Evolutionary conservation across 2,888 invertebrate species (phyloP), one percentile per base, ranked within the genome.

Genomic region (Drepana falcataria): DNA sequence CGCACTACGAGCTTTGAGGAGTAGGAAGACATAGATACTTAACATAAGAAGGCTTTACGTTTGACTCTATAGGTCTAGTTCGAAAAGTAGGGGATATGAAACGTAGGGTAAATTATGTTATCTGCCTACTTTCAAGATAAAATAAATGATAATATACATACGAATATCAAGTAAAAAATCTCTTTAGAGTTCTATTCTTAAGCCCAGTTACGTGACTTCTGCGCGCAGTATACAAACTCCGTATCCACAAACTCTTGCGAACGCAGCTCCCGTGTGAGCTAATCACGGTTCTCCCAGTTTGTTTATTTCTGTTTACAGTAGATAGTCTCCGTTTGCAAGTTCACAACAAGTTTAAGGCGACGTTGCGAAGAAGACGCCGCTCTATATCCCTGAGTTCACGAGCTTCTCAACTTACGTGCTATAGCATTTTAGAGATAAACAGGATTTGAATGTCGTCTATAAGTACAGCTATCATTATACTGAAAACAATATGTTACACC

Each of bases 271-370:
- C 51, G 5, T 9, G 51, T 40, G 52, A 59, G 61, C 60, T 59
- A 62, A 68, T 66, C 64, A 63, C 48, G 35, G 47, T 47, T 44
- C 41, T n/a, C 35, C 35, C 51, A 54, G 60, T 51, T 60, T 63
- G 59, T 60, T 62, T 58, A 52, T 59, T 49, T 54, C 47, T 59
- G 55, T 62, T 62, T 60, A 60, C 60, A 55, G 53, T 48, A 47
- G 57, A 54, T 58, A 52, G 55, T 57, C 48, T 53, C 48, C 35
- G 49, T 35, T 48, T 51, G 41, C 41, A 49, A 63, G 60, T 64
- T 66, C 57, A 51, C 49, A 65, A 61, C 57, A 67, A 69, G 64
- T 66, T 66, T 58, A 64, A 60, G 56, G 56, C 59, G 58, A 58
- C 55, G 57, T 59, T 53, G 59, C 60, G 57, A 49, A n/a, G 53